Percentiles rank a stretch among this genome's conserved stretches.
These are phyloP conservation scores for Festucalex cinctus DNA, from an alignment of 2,113 vertebrate species.

Conservation along the genomic window DNA sequence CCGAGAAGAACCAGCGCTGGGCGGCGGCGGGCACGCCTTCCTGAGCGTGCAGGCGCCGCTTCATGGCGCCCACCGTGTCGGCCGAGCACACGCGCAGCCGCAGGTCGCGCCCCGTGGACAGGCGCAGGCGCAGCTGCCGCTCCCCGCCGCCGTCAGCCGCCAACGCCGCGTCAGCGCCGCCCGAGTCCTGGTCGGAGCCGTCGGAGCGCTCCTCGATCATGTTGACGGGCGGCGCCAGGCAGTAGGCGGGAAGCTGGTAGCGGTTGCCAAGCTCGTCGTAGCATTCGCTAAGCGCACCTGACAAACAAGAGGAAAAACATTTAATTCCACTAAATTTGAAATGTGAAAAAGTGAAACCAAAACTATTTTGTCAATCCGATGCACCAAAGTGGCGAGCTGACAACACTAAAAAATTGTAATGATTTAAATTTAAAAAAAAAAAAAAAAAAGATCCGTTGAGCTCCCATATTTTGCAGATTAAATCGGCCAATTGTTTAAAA, in stretches of 20 bases:
- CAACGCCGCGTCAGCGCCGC: constrained; percentile 50
- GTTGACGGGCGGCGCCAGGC: constrained; percentile 93
- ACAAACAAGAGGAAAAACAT: no score
- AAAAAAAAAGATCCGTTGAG: no score
- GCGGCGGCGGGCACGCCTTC: constrained; percentile 83
- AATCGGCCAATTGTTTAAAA: no score
- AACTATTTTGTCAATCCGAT: no score
- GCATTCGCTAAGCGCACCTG: constrained; percentile 94
- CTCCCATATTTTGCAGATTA: no score
- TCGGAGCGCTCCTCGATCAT: constrained; percentile 97
- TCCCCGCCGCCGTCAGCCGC: constrained; percentile 77
- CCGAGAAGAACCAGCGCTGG: constrained; percentile 98
- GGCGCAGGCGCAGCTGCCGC: constrained; percentile 90
- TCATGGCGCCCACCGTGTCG: constrained; percentile 95
- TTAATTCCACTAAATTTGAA: no score
- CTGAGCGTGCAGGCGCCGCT: constrained; percentile 83
- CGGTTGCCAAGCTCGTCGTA: constrained; percentile 97
- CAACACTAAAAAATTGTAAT: no score
- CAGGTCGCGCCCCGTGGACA: constrained; percentile 94
- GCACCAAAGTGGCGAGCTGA: no score
- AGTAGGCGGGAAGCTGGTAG: constrained; percentile 97
- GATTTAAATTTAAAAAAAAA: no score
- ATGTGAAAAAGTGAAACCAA: no score
- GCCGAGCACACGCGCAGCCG: constrained; percentile 84
- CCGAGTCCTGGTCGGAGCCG: constrained; percentile 68